Conservation (phyloP, 1,140 invertebrate species). For the Philotrypesis tridentata region DNA sequence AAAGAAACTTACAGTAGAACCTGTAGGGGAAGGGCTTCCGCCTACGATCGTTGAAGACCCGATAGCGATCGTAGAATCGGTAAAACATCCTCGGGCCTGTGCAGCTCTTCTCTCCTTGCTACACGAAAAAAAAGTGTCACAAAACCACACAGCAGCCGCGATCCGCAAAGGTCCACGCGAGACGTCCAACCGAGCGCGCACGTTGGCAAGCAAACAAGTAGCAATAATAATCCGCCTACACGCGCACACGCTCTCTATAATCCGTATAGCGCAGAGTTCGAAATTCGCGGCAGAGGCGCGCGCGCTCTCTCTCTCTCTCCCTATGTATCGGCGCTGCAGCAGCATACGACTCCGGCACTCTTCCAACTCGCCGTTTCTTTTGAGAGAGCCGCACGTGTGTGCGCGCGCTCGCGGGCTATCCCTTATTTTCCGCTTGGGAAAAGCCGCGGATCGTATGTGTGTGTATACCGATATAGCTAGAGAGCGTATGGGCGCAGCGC, state of each 20-base stretch:
- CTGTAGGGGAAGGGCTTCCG: constrained; percentile 65
- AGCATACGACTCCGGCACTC: neutral
- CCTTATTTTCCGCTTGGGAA: constrained; percentile 14
- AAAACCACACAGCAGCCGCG: neutral
- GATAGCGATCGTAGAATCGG: constrained; percentile 72
- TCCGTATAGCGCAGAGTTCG: too few species aligned
- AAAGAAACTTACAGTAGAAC: constrained; percentile 72
- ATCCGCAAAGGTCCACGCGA: too few species aligned
- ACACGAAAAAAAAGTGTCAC: too few species aligned
- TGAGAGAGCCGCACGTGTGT: neutral
- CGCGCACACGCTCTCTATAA: too few species aligned
- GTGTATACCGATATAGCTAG: neutral
- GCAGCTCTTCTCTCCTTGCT: neutral
- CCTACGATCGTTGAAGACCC: constrained; percentile 66
- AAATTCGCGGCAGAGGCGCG: neutral
- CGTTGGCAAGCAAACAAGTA: too few species aligned
- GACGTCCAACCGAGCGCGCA: too few species aligned
- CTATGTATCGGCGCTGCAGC: too few species aligned
- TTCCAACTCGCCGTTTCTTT: neutral
- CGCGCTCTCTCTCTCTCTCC: neutral
- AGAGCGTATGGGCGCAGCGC: neutral
- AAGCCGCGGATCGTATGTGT: neutral
- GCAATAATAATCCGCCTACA: too few species aligned
- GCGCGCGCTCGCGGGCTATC: neutral
- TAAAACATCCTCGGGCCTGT: constrained; percentile 70